phyloP scores from a whole-genome alignment of 2,113 vertebrate genomes.

The Boulengeromyrus knoepffleri region DNA sequence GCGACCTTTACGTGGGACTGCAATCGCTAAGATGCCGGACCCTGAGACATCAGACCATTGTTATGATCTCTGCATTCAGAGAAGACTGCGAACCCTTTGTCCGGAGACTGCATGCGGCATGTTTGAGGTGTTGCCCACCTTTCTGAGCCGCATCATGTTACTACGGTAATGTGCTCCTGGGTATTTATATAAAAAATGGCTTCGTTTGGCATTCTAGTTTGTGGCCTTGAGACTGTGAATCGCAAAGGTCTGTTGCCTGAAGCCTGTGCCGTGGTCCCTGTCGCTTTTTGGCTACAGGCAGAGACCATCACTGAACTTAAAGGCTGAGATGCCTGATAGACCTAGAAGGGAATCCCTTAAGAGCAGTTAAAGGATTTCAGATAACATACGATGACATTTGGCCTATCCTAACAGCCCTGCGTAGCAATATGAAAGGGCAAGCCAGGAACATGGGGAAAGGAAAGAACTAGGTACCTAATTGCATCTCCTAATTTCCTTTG shows the following conservation, averaged over 20 bases:
- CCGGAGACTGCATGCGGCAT: not conserved
- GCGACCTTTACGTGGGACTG: not conserved
- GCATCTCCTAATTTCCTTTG: not conserved
- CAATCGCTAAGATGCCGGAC: not conserved
- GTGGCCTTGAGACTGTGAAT: not conserved
- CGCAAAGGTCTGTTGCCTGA: too few relatives aligned
- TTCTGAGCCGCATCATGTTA: not conserved
- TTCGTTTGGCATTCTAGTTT: not conserved
- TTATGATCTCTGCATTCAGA: not conserved
- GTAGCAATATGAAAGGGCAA: not conserved
- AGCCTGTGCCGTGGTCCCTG: not conserved
- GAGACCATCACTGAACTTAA: not conserved
- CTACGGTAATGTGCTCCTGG: not conserved
- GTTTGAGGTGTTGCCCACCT: not conserved
- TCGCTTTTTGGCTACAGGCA: not conserved
- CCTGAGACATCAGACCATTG: not conserved
- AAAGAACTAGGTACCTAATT: not conserved
- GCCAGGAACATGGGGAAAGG: not conserved
- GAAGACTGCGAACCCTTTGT: not conserved
- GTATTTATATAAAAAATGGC: not conserved
- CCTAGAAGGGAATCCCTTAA: not conserved
- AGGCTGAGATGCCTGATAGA: not conserved
- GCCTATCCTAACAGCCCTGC: not conserved
- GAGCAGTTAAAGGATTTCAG: conserved; percentile 6
- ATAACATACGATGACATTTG: not conserved